phyloP scores from a whole-genome alignment of 2,113 vertebrate species.

The Zootoca vivipara region DNA sequence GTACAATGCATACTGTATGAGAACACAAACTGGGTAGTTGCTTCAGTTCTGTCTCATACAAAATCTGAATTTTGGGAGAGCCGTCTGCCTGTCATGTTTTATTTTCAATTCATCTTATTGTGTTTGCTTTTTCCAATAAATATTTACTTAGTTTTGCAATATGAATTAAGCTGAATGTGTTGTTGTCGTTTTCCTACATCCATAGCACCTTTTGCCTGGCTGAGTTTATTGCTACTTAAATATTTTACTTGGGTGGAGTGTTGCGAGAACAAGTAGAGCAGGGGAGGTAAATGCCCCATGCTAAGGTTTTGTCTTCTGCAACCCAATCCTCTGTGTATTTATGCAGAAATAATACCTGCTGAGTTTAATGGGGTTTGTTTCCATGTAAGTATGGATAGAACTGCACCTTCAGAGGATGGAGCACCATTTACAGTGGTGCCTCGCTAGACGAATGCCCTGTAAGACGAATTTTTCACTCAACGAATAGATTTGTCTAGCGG shows the following conservation, averaged over 20 bases:
- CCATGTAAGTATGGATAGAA: neutral
- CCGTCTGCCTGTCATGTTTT: neutral
- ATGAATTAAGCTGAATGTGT: neutral
- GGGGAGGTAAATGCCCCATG: neutral
- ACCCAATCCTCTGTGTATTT: neutral
- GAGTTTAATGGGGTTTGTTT: neutral
- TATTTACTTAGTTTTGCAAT: neutral
- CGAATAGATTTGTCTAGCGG: too few species aligned
- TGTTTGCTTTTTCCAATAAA: neutral
- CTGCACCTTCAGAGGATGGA: neutral
- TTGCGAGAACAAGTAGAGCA: neutral
- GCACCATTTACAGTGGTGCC: too few species aligned
- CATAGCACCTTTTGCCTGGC: neutral
- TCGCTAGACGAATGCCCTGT: too few species aligned
- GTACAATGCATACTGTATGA: neutral
- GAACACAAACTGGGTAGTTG: neutral
- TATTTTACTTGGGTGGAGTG: neutral
- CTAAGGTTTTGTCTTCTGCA: neutral
- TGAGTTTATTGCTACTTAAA: neutral
- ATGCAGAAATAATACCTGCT: neutral
- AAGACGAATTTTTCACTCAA: too few species aligned
- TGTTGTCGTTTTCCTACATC: neutral
- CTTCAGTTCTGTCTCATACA: neutral
- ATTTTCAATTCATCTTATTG: neutral
- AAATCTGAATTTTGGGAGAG: neutral